phyloP scores from a whole-genome alignment of 1,140 invertebrate genomes.

The Cecropterus lyciades region DNA sequence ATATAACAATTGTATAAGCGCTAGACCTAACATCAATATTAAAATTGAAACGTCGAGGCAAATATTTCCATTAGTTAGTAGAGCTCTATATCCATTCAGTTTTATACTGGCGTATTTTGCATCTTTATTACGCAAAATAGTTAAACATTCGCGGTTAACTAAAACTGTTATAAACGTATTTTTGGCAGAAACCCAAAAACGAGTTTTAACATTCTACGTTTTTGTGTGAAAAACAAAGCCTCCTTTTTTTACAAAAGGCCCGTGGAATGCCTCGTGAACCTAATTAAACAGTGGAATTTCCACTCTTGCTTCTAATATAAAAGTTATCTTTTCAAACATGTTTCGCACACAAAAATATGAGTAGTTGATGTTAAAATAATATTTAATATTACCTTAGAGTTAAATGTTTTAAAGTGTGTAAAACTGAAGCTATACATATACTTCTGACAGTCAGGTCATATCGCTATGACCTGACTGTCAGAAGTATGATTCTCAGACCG shows the following conservation, averaged over 20 bases:
- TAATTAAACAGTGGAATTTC: conserved; percentile 25
- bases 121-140: conserved; percentile 36
- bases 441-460: no score
- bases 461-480: no score
- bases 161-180: conserved; percentile 33
- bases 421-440: no score
- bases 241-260: conserved; percentile 24
- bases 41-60: no score
- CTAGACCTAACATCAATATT: no score
- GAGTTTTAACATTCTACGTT: conserved; percentile 33
- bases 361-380: no score
- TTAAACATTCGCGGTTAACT: conserved; percentile 33
- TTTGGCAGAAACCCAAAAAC: conserved; percentile 31
- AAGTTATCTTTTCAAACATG: not conserved
- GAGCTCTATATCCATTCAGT: conserved; percentile 22
- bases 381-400: no score
- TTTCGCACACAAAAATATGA: not conserved
- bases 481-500: no score
- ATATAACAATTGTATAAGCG: no score
- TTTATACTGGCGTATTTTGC: conserved; percentile 29
- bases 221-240: conserved; percentile 27
- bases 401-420: no score
- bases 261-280: conserved; percentile 12
- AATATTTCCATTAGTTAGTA: no score
- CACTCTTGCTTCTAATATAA: conserved; percentile 15